Conservation (phyloP, 2,113 vertebrate genomes). For the Myrmecobius fasciatus region DNA sequence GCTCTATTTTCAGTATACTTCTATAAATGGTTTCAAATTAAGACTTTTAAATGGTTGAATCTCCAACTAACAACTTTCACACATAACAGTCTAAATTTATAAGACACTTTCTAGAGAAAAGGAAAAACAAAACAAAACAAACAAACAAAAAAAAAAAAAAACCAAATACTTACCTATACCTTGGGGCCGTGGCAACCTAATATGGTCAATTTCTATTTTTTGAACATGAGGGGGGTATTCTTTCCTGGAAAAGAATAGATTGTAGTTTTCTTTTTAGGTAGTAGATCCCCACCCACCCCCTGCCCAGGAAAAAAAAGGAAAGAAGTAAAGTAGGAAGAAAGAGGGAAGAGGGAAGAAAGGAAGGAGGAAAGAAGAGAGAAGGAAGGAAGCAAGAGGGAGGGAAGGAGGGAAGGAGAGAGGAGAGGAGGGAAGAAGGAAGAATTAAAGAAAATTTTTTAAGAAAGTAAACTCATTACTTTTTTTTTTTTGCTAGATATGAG, state of each 20-base stretch:
- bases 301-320: neutral
- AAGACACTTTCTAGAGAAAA: neutral
- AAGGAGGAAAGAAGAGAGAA: too few relatives aligned
- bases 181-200: constrained; percentile 89
- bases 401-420: too few relatives aligned
- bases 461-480: constrained; percentile 45
- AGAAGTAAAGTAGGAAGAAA: neutral
- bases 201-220: constrained; percentile 87
- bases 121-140: too few relatives aligned
- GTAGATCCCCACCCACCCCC: neutral
- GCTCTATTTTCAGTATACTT: constrained; percentile 16
- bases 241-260: constrained; percentile 86
- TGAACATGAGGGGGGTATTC: constrained; percentile 90
- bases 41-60: neutral
- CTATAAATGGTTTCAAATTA: constrained; percentile 13
- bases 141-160: constrained; percentile 71
- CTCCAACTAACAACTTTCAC: constrained; percentile 9
- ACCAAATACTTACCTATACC: constrained; percentile 85
- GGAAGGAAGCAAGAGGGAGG: too few relatives aligned
- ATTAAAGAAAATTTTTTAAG: neutral
- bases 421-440: too few relatives aligned
- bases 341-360: neutral
- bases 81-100: neutral
- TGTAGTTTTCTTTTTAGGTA: constrained; percentile 66
- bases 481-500: constrained; percentile 44